Evolutionary conservation across 2,113 vertebrate genomes (phyloP).

Genomic region (Tachysurus fulvidraco): DNA sequence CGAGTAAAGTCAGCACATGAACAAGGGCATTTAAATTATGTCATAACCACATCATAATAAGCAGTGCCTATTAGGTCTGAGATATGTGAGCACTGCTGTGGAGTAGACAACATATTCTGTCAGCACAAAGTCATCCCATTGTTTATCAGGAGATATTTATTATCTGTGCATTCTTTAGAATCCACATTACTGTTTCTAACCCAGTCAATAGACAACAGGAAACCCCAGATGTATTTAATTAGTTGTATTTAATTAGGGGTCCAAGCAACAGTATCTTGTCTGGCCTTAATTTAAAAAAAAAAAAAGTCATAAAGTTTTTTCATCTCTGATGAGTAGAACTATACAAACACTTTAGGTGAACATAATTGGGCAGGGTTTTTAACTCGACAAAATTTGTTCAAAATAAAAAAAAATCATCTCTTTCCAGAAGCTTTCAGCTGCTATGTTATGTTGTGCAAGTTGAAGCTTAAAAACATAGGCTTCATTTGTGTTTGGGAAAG

Average conservation of each 20-base stretch:
- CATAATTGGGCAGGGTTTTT: not conserved
- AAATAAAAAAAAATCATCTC: not conserved
- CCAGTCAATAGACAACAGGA: not conserved
- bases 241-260: not conserved
- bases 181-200: slow-evolving; percentile 7
- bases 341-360: not conserved
- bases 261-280: not conserved
- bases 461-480: not conserved
- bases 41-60: not conserved
- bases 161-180: not conserved
- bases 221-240: not conserved
- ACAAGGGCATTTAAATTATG: not conserved
- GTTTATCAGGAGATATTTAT: slow-evolving; percentile 11
- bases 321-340: not conserved
- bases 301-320: not conserved
- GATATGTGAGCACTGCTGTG: not conserved
- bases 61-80: not conserved
- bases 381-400: not conserved
- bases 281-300: not conserved
- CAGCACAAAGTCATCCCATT: not conserved
- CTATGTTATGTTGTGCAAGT: not conserved
- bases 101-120: not conserved
- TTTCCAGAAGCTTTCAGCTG: not conserved
- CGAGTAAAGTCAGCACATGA: slow-evolving; percentile 15
- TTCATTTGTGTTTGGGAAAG: not conserved